Evolutionary conservation across 1,140 invertebrate genomes (phyloP).

Genomic region (Saccostrea glomerata): DNA sequence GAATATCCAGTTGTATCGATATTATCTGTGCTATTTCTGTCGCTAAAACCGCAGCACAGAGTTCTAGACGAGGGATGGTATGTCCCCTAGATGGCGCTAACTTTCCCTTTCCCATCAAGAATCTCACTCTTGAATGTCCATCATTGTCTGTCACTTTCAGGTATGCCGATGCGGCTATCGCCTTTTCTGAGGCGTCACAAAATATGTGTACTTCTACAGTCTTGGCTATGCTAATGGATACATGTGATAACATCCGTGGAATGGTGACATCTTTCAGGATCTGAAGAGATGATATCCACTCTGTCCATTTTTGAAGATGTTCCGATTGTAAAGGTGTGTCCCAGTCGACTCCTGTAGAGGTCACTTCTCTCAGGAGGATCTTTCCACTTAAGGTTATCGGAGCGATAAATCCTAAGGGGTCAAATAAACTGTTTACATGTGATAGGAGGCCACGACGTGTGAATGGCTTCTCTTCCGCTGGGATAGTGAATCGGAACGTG

Average conservation of each 20-base stretch:
- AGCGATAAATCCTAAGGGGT: constrained; percentile 60
- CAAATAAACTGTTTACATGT: constrained; percentile 56
- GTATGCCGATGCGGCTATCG: constrained; percentile 65
- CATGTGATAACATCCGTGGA: constrained; percentile 50
- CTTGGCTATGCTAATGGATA: constrained; percentile 71
- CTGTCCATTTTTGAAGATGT: not conserved
- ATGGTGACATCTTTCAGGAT: not conserved
- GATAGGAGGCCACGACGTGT: constrained; percentile 47
- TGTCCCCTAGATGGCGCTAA: constrained; percentile 44
- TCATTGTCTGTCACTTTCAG: constrained; percentile 49
- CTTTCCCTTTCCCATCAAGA: constrained; percentile 47
- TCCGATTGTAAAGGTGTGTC: constrained; percentile 32
- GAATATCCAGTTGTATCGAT: constrained; percentile 22
- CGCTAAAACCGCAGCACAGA: constrained; percentile 54
- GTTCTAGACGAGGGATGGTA: constrained; percentile 53
- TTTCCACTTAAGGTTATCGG: constrained; percentile 57
- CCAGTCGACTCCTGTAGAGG: constrained; percentile 18
- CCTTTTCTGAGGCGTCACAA: constrained; percentile 67
- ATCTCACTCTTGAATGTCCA: constrained; percentile 27
- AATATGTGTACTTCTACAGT: constrained; percentile 67
- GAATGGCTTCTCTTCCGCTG: constrained; percentile 39
- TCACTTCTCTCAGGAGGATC: constrained; percentile 52
- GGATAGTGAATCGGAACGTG: constrained; percentile 43
- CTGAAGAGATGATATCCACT: constrained; percentile 12
- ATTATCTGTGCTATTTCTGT: constrained; percentile 43